Base-by-base conservation (phyloP, 2,888 invertebrate genomes). In the Eubasilissa splendida region DNA sequence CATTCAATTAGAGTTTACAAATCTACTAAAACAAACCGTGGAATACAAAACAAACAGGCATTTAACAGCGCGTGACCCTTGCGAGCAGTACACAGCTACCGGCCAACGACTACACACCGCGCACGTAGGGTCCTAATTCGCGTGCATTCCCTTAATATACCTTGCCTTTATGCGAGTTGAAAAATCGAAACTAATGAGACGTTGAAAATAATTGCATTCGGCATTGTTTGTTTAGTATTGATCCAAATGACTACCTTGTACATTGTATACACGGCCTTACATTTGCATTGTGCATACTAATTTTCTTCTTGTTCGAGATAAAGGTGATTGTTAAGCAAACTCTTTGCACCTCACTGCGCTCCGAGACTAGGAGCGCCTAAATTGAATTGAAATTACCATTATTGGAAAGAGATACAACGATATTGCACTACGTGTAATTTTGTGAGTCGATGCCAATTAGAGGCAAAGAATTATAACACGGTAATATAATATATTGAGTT, bases 151-250 rank as follows among this genome's bases (percentile, higher is more conserved):
- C 71, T 33, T 70, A n/a, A n/a, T n/a, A 4, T 73, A 22, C 22
- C 14, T 58, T 56, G 71, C 42, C 71, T 58, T 73, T 56, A 52
- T 75, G 58, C 66, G 22, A 68, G 31, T 52, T 59, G 68, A 79
- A 79, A 79, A 79, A 79, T 79, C 65, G 56, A n/a, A 54, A 58
- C 82, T 82, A 82, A 82, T 80, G 82, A 80, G 82, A 68, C 66
- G 70, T 65, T 75, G 80, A 54, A 82, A 82, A 82, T 82, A 82
- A 82, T 82, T 82, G 82, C 77, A 77, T 56, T 75, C 71, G 79
- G 76, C 74, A 80, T 80, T 82, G 82, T 82, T 82, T 42, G 68
- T 74, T 70, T 65, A 74, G 79, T 66, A 80, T 71, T 80, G 77
- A 80, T 82, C 68, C 76, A 80, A 82, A 80, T 58, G 76, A 76